Evolutionary conservation across 2,888 invertebrate genomes (phyloP).

Genomic region (Philhelius pedissequus): DNA sequence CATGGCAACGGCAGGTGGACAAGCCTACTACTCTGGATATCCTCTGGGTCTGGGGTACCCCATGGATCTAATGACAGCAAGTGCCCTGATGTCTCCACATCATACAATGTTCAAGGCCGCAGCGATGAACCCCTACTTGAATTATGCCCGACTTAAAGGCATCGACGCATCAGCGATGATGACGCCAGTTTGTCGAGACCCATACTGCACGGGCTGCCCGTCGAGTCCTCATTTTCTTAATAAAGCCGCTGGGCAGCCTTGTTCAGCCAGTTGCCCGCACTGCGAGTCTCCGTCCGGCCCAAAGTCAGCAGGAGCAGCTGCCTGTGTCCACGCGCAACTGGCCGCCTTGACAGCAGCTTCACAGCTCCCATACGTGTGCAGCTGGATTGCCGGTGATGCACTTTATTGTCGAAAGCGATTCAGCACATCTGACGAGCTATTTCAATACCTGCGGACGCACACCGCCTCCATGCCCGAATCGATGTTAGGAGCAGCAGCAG

Average conservation of each 20-base stretch:
- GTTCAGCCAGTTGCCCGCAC: conserved; percentile 92
- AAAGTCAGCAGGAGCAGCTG: conserved; percentile 82
- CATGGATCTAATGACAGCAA: conserved; percentile 87
- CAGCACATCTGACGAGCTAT: conserved; percentile 89
- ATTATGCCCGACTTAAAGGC: conserved; percentile 90
- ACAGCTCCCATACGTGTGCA: conserved; percentile 92
- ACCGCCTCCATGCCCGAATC: conserved; percentile 87
- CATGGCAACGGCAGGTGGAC: conserved; percentile 70
- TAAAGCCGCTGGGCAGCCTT: conserved; percentile 82
- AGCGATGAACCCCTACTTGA: conserved; percentile 88
- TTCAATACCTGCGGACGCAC: conserved; percentile 92
- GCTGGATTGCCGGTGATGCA: conserved; percentile 92
- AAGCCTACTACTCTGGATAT: conserved; percentile 82
- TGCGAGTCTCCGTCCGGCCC: conserved; percentile 84
- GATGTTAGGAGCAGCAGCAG: conserved; percentile 82
- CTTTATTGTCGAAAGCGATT: conserved; percentile 95
- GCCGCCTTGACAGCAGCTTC: conserved; percentile 90
- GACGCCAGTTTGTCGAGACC: conserved; percentile 91
- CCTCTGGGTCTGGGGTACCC: conserved; percentile 84
- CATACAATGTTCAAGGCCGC: conserved; percentile 87
- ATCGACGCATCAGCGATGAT: conserved; percentile 77
- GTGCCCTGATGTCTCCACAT: conserved; percentile 87
- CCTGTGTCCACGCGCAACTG: conserved; percentile 89
- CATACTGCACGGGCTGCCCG: conserved; percentile 95
- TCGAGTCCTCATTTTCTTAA: conserved; percentile 88